Evolutionary conservation across 2,113 vertebrate species (phyloP), one percentile per base, ranked within the genome.

Genomic region (Centropristis striata): DNA sequence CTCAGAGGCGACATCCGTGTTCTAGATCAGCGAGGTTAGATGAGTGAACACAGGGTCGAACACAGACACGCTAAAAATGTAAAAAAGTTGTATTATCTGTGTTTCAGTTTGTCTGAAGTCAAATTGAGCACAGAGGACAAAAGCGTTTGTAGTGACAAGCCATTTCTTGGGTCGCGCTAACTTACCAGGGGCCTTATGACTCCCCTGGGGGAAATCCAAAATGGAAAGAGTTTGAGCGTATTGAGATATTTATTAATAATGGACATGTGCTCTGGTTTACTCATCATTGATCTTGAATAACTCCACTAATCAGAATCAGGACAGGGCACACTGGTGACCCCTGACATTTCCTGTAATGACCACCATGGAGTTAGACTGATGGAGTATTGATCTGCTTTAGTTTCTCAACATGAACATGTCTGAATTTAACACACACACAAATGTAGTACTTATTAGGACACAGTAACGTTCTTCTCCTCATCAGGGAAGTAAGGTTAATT

Each of bases 381-480:
- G 41, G n/a, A 47, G 21, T 61, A 83, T 71, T 76, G 49, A 75
- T 75, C 49, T 37, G 5, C 36, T 36, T 11, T 28, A 63, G 46
- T 21, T 76, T 11, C 18, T 75, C 21, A 36, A 51, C 6, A 44
- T 50, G 39, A 37, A 11, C 9, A 28, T 55, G 25, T 32, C 16
- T 25, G 16, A 27, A 12, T 54, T 75, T 46, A 57, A 57, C 53
- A 28, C 18, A 25, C 1, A 23, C 13, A 72, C 21, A 42, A 51
- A 9, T 50, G 28, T 32, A 4, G 6, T 32, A 32, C 32, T 32
- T 3, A 50, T 25, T 8, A 3, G 21, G 41, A 46, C 8, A 6
- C 23, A 12, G 2, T 3, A 11, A 23, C 41, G 28, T 57, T 55
- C 27, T 57, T 47, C 21, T 49, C 42, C 41, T 50, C 41, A 50